These are phyloP conservation scores for Hypselothyrea guttata DNA, from an alignment of 2,888 invertebrate genomes.

Conservation along the genomic window DNA sequence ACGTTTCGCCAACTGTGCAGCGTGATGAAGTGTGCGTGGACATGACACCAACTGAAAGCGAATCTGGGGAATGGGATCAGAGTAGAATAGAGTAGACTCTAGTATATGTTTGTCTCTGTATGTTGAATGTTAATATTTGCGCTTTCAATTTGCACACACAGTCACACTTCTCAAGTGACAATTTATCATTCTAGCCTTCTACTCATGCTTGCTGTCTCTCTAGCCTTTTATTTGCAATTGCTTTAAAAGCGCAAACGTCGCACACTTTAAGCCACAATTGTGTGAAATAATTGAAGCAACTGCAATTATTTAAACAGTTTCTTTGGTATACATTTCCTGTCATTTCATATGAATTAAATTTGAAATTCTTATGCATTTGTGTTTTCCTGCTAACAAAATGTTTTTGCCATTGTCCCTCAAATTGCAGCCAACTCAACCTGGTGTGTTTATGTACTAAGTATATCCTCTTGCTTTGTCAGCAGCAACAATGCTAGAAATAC, in stretches of 20 bases:
- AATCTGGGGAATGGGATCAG: background rate
- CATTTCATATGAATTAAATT: conserved; percentile 70
- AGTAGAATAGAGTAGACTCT: background rate
- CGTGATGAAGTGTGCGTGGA: conserved; percentile 29
- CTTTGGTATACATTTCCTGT: conserved; percentile 52
- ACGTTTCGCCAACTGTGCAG: too few relatives aligned
- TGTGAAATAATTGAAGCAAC: conserved; percentile 34
- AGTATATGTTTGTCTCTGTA: conserved; percentile 37
- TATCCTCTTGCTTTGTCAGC: conserved; percentile 39
- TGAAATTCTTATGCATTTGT: conserved; percentile 59
- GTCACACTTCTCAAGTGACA: conserved; percentile 43
- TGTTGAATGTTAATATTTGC: conserved; percentile 71
- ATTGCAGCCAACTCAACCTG: conserved; percentile 19
- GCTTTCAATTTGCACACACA: conserved; percentile 59
- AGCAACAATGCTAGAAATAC: conserved; percentile 44
- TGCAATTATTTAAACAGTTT: conserved; percentile 62
- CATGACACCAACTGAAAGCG: conserved; percentile 9
- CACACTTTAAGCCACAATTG: conserved; percentile 22
- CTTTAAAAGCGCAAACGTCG: conserved; percentile 31
- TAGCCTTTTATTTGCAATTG: background rate
- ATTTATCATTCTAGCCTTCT: conserved; percentile 53
- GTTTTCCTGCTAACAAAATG: conserved; percentile 10
- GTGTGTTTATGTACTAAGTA: conserved; percentile 1
- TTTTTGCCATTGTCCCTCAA: conserved; percentile 41
- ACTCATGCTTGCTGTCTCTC: conserved; percentile 24